A percentile compares a stretch with the other conserved stretches of the same genome.
Evolutionary conservation across 2,888 invertebrate genomes (phyloP).

Genomic region (Drosophila aldrichi): DNA sequence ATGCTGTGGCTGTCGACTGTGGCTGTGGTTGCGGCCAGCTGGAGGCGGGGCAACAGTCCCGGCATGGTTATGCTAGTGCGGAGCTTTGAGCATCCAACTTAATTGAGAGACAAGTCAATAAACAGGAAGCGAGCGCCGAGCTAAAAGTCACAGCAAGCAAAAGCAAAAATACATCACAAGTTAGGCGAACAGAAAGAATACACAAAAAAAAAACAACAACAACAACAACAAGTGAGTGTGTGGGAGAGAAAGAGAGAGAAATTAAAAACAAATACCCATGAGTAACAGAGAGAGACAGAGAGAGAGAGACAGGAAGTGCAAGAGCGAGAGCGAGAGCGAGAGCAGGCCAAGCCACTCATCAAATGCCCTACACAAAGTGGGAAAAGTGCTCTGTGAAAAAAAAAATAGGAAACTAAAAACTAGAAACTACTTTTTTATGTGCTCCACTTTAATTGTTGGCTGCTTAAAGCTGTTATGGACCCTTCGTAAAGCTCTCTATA

Average conservation of each 20-base stretch:
- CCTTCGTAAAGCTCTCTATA: not conserved
- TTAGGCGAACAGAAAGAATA: not conserved
- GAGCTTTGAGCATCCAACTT: constrained; percentile 71
- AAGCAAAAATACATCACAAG: constrained; percentile 26
- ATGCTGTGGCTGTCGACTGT: constrained; percentile 10
- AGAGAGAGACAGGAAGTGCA: too few relatives aligned
- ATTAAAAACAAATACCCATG: constrained; percentile 15
- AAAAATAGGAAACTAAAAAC: too few relatives aligned
- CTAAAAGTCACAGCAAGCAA: constrained; percentile 69
- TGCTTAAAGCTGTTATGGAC: not conserved
- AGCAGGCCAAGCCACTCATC: not conserved
- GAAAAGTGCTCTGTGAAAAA: too few relatives aligned
- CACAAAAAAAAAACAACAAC: not conserved
- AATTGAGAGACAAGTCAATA: constrained; percentile 83
- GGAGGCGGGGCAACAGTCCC: not conserved
- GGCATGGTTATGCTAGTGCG: constrained; percentile 23
- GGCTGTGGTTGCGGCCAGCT: not conserved
- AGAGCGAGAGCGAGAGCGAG: not conserved
- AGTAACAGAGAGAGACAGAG: not conserved
- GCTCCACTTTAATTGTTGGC: not conserved
- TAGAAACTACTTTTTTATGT: not conserved
- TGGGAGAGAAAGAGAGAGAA: not conserved
- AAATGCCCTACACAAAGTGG: constrained; percentile 17
- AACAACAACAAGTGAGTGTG: constrained; percentile 1
- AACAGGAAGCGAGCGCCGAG: constrained; percentile 72